These are phyloP conservation scores for Argentina silus DNA, from an alignment of 2,797 vertebrate genomes.

Conservation along the genomic window DNA sequence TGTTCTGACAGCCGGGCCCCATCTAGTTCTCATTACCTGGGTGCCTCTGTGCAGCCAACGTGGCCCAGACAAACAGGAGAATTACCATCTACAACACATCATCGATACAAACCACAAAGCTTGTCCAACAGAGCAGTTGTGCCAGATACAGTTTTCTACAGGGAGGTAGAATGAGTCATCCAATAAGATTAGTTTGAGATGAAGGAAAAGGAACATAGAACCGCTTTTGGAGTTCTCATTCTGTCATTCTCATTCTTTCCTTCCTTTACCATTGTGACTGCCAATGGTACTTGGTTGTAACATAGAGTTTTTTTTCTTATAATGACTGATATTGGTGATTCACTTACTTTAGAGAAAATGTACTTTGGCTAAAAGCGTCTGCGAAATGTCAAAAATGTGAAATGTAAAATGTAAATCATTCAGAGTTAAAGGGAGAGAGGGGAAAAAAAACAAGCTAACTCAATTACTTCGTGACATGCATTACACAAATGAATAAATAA, in stretches of 20 bases:
- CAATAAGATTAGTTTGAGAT: background rate
- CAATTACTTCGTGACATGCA: slow-evolving; percentile 2
- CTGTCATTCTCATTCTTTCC: too few species aligned
- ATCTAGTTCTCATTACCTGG: slow-evolving; percentile 56
- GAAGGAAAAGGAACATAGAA: too few species aligned
- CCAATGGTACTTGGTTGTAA: too few species aligned
- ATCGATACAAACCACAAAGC: slow-evolving; percentile 21
- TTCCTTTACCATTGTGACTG: background rate
- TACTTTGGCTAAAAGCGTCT: too few species aligned
- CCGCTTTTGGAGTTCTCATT: too few species aligned
- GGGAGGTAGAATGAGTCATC: too few species aligned
- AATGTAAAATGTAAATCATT: too few species aligned
- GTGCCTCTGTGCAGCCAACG: slow-evolving; percentile 34
- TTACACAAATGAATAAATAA: slow-evolving; percentile 22
- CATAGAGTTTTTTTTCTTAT: too few species aligned
- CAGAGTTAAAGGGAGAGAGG: too few species aligned
- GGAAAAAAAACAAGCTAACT: background rate
- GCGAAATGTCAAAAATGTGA: too few species aligned
- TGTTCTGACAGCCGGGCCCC: slow-evolving; percentile 11
- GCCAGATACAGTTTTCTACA: too few species aligned
- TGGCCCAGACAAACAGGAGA: slow-evolving; percentile 15
- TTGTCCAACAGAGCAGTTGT: background rate
- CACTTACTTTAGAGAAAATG: background rate
- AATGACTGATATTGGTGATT: background rate
- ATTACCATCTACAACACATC: slow-evolving; percentile 26